Evolutionary conservation across 2,113 vertebrate genomes (phyloP).

Genomic region (Eupsittula cactorum): DNA sequence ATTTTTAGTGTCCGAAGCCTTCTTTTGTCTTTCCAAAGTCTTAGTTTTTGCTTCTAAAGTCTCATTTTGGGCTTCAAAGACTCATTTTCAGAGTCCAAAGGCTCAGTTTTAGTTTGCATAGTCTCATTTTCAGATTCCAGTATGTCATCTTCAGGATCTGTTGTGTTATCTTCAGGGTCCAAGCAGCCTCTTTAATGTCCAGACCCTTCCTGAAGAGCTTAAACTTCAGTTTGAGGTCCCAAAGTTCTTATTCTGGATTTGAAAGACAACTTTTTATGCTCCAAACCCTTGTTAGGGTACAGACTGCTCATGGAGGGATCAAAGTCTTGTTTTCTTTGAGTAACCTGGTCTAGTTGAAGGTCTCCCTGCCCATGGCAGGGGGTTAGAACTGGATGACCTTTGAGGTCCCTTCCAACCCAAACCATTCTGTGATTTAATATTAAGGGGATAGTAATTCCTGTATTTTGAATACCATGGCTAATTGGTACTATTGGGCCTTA

Average conservation of each 20-base stretch:
- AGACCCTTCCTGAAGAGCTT: neutral
- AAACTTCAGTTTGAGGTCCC: neutral
- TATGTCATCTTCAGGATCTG: neutral
- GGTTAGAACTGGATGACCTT: neutral
- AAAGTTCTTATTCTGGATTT: neutral
- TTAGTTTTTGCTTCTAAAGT: neutral
- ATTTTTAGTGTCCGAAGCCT: neutral
- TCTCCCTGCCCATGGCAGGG: neutral
- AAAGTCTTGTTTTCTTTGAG: neutral
- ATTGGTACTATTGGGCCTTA: neutral
- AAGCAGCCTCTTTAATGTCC: neutral
- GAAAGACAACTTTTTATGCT: neutral
- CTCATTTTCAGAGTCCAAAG: neutral
- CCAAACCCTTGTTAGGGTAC: neutral
- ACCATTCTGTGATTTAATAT: neutral
- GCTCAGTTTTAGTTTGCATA: neutral
- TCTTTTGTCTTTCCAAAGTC: neutral
- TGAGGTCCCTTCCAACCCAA: neutral
- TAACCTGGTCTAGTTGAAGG: neutral
- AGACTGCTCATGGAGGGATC: neutral
- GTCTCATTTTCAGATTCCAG: neutral
- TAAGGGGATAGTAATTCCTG: neutral
- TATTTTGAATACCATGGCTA: neutral
- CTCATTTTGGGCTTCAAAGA: neutral
- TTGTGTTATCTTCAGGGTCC: neutral